Evolutionary conservation across 2,888 invertebrate species (phyloP).

Genomic region (Epistrophe eligans): DNA sequence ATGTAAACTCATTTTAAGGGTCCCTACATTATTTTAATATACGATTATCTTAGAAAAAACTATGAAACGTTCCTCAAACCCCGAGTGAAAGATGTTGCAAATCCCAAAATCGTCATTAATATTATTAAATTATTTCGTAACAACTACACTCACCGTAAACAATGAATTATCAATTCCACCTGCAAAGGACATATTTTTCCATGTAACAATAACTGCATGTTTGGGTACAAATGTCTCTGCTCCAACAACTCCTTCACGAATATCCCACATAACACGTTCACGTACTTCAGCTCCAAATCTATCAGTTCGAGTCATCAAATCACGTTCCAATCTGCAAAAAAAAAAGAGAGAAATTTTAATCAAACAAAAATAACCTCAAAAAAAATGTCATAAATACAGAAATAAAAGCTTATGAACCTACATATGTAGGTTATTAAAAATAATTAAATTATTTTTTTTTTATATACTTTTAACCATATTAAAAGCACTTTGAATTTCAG

Average conservation of each 20-base stretch:
- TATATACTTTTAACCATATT: conserved; percentile 80
- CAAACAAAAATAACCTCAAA: background rate
- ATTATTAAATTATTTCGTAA: too few species aligned
- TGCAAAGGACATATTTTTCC: conserved; percentile 97
- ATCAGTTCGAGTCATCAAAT: conserved; percentile 90
- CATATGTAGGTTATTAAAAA: background rate
- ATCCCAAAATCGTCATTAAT: too few species aligned
- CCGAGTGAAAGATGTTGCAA: too few species aligned
- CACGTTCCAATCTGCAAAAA: conserved; percentile 86
- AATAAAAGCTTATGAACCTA: background rate
- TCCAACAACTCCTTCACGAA: conserved; percentile 95
- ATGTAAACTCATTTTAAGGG: too few species aligned
- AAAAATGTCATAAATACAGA: background rate
- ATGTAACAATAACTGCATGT: conserved; percentile 95
- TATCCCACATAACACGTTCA: conserved; percentile 94
- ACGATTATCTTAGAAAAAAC: too few species aligned
- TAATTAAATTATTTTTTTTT: background rate
- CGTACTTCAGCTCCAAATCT: conserved; percentile 93
- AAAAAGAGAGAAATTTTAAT: conserved; percentile 29
- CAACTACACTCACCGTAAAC: conserved; percentile 86
- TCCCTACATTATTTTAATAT: too few species aligned
- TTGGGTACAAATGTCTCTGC: conserved; percentile 95
- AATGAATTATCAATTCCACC: conserved; percentile 93
- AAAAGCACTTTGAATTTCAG: background rate
- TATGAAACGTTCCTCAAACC: too few species aligned